Percentiles rank a stretch among this genome's conserved stretches.
phyloP scores from a whole-genome alignment of 2,113 vertebrate genomes.

The Pelusios castaneus region DNA sequence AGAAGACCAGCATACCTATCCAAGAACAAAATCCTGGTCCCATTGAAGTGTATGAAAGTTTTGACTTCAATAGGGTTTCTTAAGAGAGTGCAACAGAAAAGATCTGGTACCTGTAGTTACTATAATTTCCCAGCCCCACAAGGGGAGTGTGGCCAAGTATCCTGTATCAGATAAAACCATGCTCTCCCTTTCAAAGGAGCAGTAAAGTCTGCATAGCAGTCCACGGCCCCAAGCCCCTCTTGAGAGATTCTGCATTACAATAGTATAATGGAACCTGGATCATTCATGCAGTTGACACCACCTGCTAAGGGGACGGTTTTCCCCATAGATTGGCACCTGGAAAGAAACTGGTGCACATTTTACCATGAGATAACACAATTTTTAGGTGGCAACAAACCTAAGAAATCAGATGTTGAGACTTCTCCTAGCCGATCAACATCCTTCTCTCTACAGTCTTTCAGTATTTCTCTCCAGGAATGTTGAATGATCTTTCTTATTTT shows the following conservation, averaged over 20 bases:
- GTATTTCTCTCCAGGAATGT: slow-evolving; percentile 76
- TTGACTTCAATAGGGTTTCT: neutral
- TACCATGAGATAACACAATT: neutral
- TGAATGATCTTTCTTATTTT: slow-evolving; percentile 68
- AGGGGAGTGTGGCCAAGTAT: neutral
- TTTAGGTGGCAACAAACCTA: slow-evolving; percentile 61
- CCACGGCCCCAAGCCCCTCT: too few species aligned
- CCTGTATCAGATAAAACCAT: neutral
- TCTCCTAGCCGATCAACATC: slow-evolving; percentile 68
- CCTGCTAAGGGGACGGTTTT: neutral
- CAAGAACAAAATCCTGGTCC: neutral
- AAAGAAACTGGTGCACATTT: neutral
- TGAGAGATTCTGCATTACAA: neutral
- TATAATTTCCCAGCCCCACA: neutral
- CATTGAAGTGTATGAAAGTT: neutral
- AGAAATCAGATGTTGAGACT: slow-evolving; percentile 67
- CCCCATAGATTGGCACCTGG: neutral
- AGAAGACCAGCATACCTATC: neutral
- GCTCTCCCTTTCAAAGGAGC: neutral
- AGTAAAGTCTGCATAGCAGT: neutral
- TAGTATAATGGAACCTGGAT: neutral
- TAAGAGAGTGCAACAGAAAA: neutral
- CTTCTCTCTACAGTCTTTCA: slow-evolving; percentile 70
- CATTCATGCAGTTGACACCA: neutral
- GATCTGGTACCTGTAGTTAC: neutral